Evolutionary conservation across 2,113 vertebrate species (phyloP).

Genomic region (Erpornis zantholeuca): DNA sequence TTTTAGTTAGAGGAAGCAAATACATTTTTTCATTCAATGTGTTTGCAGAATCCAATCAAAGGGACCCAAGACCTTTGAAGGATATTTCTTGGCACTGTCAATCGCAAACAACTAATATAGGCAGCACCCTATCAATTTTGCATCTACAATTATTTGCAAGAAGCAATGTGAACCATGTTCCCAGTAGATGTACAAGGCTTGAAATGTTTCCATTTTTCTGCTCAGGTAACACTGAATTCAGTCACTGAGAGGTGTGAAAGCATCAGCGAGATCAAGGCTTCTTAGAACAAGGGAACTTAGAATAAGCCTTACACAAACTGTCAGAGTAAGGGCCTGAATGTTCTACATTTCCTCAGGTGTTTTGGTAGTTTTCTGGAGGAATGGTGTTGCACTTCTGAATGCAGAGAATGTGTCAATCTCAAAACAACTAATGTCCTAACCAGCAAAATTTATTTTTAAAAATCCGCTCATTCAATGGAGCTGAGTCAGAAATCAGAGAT

Average conservation of each 20-base stretch:
- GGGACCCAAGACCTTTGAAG: neutral
- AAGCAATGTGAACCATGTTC: neutral
- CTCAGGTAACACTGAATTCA: neutral
- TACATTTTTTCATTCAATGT: neutral
- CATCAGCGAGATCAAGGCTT: neutral
- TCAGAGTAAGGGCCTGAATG: neutral
- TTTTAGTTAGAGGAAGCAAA: neutral
- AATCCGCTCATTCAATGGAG: accelerated
- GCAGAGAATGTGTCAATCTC: neutral
- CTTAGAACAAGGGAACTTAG: neutral
- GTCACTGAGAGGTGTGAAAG: neutral
- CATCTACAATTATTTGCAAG: neutral
- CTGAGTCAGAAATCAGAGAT: neutral
- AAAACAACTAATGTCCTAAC: neutral
- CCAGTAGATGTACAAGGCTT: neutral
- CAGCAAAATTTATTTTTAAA: neutral
- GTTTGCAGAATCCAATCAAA: neutral
- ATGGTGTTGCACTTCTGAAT: neutral
- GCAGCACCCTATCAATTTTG: neutral
- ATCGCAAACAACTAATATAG: neutral
- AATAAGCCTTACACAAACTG: neutral
- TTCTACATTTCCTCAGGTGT: neutral
- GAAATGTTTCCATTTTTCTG: neutral
- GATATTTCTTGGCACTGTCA: neutral
- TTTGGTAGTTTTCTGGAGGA: neutral